phyloP scores from a whole-genome alignment of 2,888 invertebrate genomes.

The Helicoverpa assulta region DNA sequence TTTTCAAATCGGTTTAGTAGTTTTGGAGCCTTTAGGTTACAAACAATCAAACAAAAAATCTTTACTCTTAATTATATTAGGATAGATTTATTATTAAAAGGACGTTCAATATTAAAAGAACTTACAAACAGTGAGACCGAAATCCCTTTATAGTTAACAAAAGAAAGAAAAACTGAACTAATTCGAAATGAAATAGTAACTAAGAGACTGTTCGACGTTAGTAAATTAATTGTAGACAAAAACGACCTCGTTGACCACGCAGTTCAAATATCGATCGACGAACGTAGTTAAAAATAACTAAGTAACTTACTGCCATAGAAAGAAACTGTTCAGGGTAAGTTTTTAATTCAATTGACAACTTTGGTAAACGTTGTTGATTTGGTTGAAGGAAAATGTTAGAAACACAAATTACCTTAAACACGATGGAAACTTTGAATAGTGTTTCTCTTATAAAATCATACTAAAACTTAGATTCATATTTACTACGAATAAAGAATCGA shows the following conservation, averaged over 20 bases:
- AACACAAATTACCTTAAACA: too few species aligned
- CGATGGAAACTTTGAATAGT: too few species aligned
- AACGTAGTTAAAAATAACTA: constrained; percentile 33
- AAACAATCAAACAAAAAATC: too few species aligned
- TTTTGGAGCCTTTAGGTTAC: too few species aligned
- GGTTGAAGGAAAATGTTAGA: too few species aligned
- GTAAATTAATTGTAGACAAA: constrained; percentile 63
- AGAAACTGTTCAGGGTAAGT: constrained; percentile 17
- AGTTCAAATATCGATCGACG: constrained; percentile 56
- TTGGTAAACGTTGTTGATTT: too few species aligned
- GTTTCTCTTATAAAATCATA: too few species aligned
- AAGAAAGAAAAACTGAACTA: constrained; percentile 20
- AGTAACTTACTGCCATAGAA: not conserved
- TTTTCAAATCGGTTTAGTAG: too few species aligned
- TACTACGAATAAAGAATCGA: not conserved
- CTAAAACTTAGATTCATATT: not conserved
- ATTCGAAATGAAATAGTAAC: constrained; percentile 42
- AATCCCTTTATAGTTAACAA: not conserved
- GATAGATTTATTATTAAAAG: too few species aligned
- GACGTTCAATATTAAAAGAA: not conserved
- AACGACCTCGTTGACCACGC: constrained; percentile 56
- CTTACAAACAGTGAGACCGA: not conserved
- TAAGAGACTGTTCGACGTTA: constrained; percentile 52
- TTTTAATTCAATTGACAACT: not conserved
- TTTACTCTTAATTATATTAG: too few species aligned